Base-by-base conservation (phyloP, 2,888 invertebrate genomes). In the Mythimna loreyi region DNA sequence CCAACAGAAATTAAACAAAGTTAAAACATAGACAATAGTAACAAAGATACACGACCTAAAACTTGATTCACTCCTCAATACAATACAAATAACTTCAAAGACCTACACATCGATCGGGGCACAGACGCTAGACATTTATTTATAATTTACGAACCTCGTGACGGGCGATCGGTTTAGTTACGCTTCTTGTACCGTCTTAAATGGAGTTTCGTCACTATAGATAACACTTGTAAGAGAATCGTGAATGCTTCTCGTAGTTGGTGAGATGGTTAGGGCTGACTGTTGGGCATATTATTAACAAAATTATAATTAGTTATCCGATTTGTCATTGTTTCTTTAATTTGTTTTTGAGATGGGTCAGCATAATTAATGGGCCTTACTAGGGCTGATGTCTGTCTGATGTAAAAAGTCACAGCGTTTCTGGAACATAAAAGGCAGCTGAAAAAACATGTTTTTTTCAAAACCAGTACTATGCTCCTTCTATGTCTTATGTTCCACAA, bases 101-200 rank as follows among this genome's bases (percentile, higher is more conserved):
- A 75, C 72, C 28, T 43, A 78, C 79, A 84, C 83, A 86, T 86
- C 89, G 90, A 91, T 89, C 85, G 88, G 89, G 61, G 61, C 36
- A 73, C 75, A 69, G 73, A 82, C 78, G 81, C 80, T 61, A 70
- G 72, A 83, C 83, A 82, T 87, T 87, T 89, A 89, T 88, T 88
- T 91, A 90, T 90, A 91, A 91, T 89, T 90, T 89, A 91, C 89
- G 88, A 91, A 90, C 86, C 83, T 92, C 92, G 93, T 93, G 92
- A 92, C 90, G 86, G 86, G 81, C 87, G 82, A 86, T 87, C 84
- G 85, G 87, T 87, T 90, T 87, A 89, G 89, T 89, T 86, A 89
- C 88, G 89, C 89, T 89, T 89, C 91, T 90, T 87, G 87, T 91
- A 89, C 89, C 86, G 86, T 87, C 55, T 87, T 87, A 90, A 91